phyloP scores from a whole-genome alignment of 2,113 vertebrate genomes.

The Salvelinus namaycush region DNA sequence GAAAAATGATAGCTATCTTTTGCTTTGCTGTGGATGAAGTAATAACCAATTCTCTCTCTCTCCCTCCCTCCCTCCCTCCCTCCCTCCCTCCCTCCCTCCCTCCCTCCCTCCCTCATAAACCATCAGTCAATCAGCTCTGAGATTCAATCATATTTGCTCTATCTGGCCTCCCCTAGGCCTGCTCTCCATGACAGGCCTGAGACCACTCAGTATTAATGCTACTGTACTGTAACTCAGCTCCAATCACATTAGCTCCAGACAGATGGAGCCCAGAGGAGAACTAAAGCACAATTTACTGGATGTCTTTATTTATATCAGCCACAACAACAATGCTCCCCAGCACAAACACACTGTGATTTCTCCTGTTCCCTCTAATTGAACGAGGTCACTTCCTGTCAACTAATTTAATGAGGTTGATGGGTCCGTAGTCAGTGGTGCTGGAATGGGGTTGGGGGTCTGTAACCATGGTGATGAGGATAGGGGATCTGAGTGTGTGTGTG shows the following conservation, averaged over 20 bases:
- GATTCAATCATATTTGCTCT: conserved; percentile 6
- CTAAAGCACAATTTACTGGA: conserved; percentile 32
- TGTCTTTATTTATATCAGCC: conserved; percentile 15
- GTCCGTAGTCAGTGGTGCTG: not conserved
- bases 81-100: too few species aligned
- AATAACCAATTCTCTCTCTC: not conserved
- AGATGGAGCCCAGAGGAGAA: conserved; percentile 21
- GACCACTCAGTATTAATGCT: conserved; percentile 22
- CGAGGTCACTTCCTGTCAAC: conserved; percentile 8
- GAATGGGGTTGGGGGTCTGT: not conserved
- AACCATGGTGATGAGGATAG: not conserved
- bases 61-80: too few species aligned
- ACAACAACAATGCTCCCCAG: not conserved
- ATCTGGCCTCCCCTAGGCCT: conserved; percentile 2
- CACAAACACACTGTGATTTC: not conserved
- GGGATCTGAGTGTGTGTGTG: not conserved
- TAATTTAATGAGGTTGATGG: conserved; percentile 1
- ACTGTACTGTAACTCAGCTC: conserved; percentile 13
- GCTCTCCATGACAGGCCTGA: conserved; percentile 18
- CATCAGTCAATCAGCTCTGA: conserved; percentile 14
- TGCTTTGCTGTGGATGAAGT: not conserved
- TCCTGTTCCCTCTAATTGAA: conserved; percentile 9
- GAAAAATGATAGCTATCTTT: not conserved
- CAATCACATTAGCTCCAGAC: conserved; percentile 47
- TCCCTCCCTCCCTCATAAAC: not conserved